Base-by-base conservation (phyloP, 2,888 invertebrate genomes). In the Sarcophaga subvicina region DNA sequence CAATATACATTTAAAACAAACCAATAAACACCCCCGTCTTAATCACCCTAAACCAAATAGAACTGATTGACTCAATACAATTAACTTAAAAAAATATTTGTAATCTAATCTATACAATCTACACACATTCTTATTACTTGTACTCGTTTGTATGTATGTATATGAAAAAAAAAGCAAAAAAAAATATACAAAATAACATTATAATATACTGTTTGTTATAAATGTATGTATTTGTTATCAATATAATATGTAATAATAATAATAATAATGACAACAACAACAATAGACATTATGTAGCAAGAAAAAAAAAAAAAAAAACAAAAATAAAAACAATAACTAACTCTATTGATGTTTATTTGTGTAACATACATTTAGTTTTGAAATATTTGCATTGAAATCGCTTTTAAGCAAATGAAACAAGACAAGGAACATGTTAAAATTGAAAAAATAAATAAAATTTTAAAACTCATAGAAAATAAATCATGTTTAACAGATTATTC, bases 201-300 rank as follows among this genome's bases (percentile, higher is more conserved):
- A 37, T 37, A 10, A 37, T 37, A 37, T 37, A 37, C 37, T 37
- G 10, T 37, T 37, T 37, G 37, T 67, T 67, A 37, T 45, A 67
- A 37, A 45, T 67, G 37, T 67, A 72, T 80, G 54, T 76, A 76
- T 76, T 76, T 66, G 11, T 75, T 76, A 66, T 49, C 63, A n/a
- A 66, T 25, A 11, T 25, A 75, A 37, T 27, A n/a, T n/a, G n/a
- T n/a, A 14, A 14, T 14, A 54, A 54, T 54, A 54, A 12, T 49
- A 37, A 37, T 37, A 37, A 37, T 10, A 37, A 37, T 8, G 2
- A 37, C 37, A 37, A 37, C 37, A 37, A 37, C 8, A 37, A 37
- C 27, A 27, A 20, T 22, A 63, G 11, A 63, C 45, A 66, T 4
- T 27, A 59, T 75, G 11, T 64, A 37, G 37, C 8, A 4, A 59